A percentile compares a stretch with the other conserved stretches of the same genome.
Evolutionary conservation across 1,140 invertebrate genomes (phyloP).

Genomic region (Anastrepha ludens): DNA sequence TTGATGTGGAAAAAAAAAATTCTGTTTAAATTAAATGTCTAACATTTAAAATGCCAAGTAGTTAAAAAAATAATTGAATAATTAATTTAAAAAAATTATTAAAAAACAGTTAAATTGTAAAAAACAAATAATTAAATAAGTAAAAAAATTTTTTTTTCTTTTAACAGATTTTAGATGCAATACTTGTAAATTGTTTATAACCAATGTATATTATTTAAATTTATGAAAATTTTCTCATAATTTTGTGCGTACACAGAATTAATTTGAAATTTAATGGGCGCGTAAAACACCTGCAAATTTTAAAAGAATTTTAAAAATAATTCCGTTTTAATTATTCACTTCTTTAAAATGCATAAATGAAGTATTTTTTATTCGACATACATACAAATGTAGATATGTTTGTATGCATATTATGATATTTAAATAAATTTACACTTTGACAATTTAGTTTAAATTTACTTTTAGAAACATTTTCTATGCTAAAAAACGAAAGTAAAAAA

Average conservation of each 20-base stretch:
- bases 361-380: neutral
- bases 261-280: constrained; percentile 23
- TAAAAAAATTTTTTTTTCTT: too few species aligned
- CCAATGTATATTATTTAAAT: too few species aligned
- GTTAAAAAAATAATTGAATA: neutral
- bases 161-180: too few species aligned
- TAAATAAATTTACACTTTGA: neutral
- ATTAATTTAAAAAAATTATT: neutral
- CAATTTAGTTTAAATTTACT: neutral
- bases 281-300: neutral
- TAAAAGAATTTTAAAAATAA: constrained; percentile 7
- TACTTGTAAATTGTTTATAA: too few species aligned
- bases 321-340: constrained; percentile 35
- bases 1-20: neutral
- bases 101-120: neutral
- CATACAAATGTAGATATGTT: neutral
- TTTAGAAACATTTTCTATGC: too few species aligned
- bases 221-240: too few species aligned
- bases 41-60: constrained; percentile 18
- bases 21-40: neutral
- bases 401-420: neutral
- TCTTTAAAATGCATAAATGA: neutral
- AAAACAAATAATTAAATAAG: too few species aligned
- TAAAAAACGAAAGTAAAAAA: too few species aligned
- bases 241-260: neutral